These are phyloP conservation scores for Crax fasciolata DNA, from an alignment of 2,797 vertebrate species.

Conservation along the genomic window DNA sequence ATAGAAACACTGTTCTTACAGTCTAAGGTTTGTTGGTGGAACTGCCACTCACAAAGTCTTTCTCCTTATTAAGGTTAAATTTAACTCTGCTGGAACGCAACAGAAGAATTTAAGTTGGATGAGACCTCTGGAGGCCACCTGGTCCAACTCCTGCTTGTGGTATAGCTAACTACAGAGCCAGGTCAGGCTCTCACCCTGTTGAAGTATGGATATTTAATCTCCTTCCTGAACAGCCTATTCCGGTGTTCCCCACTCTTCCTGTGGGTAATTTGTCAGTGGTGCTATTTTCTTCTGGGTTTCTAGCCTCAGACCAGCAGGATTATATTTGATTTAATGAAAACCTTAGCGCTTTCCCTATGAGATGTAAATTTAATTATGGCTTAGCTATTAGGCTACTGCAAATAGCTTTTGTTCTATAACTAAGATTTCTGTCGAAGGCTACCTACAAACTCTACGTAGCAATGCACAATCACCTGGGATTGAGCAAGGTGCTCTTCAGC, in stretches of 20 bases:
- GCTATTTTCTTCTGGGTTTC: not conserved
- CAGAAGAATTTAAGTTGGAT: not conserved
- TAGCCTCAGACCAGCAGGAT: not conserved
- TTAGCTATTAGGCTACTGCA: not conserved
- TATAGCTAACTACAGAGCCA: not conserved
- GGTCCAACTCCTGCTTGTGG: not conserved
- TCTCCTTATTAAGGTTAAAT: not conserved
- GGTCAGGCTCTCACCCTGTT: not conserved
- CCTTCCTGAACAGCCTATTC: not conserved
- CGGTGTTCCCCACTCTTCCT: not conserved
- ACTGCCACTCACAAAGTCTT: not conserved
- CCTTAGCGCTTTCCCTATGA: not conserved
- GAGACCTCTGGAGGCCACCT: not conserved
- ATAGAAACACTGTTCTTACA: not conserved
- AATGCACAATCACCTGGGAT: not conserved
- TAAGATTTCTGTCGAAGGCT: not conserved
- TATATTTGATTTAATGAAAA: not conserved
- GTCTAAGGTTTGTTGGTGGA: not conserved
- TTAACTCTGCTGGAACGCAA: not conserved
- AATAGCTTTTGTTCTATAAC: not conserved
- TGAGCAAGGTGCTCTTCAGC: not conserved
- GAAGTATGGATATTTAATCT: accelerated
- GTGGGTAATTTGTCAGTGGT: not conserved
- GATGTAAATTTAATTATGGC: not conserved
- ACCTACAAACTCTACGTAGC: not conserved